phyloP scores from a whole-genome alignment of 2,797 vertebrate genomes.

The Coranthus polyacanthus region DNA sequence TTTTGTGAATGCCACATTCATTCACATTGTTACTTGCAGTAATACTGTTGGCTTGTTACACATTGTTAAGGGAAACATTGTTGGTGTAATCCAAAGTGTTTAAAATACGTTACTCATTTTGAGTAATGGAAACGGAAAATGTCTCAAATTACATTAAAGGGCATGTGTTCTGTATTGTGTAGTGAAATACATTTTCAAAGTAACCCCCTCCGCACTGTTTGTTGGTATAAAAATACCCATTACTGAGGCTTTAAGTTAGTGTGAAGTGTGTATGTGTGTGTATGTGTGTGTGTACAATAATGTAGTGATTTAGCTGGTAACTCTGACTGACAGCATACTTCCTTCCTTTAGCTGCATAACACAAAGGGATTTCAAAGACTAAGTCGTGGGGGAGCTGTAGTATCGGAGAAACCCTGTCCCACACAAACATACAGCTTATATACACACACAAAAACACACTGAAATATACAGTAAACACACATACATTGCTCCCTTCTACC shows the following conservation, averaged over 20 bases:
- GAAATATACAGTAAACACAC: conserved; percentile 53
- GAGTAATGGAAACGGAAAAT: no score
- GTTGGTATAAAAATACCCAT: neutral
- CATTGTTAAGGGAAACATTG: no score
- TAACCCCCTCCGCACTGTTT: no score
- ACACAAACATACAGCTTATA: conserved; percentile 21
- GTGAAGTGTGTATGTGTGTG: conserved; percentile 1
- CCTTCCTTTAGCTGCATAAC: conserved; percentile 18
- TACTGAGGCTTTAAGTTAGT: conserved; percentile 6
- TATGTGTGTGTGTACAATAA: conserved; percentile 13
- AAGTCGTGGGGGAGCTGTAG: conserved; percentile 26
- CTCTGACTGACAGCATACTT: conserved; percentile 46
- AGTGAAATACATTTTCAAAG: no score
- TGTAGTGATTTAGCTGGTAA: conserved; percentile 33
- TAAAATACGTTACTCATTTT: no score
- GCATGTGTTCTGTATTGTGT: no score
- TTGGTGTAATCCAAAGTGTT: no score
- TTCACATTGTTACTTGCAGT: no score
- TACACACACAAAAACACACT: conserved; percentile 35
- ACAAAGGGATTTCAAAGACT: conserved; percentile 33
- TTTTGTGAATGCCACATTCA: no score
- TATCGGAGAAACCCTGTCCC: conserved; percentile 30
- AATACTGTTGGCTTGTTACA: no score
- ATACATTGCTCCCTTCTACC: conserved; percentile 32
- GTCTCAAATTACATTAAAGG: no score